Evolutionary conservation across 2,888 invertebrate genomes (phyloP).

Genomic region (Julus scanicus): DNA sequence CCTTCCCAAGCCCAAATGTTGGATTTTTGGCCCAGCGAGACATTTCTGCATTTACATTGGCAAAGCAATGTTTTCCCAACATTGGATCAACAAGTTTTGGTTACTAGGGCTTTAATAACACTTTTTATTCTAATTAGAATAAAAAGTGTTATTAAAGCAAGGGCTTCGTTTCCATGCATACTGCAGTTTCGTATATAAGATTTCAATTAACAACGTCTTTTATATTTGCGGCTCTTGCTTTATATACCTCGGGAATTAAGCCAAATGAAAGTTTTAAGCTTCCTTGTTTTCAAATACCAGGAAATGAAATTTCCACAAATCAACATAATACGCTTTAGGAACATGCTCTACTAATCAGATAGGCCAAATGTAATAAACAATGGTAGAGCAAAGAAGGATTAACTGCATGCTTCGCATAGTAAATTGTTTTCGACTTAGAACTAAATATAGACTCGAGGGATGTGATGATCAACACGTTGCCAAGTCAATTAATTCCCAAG

Average conservation of each 20-base stretch:
- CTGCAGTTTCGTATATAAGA: background rate
- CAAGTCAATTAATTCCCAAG: constrained; percentile 15
- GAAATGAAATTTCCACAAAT: background rate
- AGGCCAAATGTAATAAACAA: background rate
- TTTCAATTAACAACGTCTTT: no score
- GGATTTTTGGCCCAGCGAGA: no score
- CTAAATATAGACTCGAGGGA: constrained; percentile 13
- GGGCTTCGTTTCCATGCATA: background rate
- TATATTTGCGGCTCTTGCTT: no score
- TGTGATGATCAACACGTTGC: constrained; percentile 34
- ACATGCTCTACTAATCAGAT: background rate
- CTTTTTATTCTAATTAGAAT: no score
- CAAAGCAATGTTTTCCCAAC: no score
- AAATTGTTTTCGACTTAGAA: background rate
- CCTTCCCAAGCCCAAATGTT: no score
- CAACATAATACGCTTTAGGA: background rate
- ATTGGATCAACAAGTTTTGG: no score
- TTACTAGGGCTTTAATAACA: no score
- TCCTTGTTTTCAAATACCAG: background rate
- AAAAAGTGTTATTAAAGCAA: no score
- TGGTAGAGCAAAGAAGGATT: background rate
- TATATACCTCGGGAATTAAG: no score
- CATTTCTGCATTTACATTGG: no score
- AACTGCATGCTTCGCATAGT: background rate
- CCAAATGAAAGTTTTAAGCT: background rate